phyloP scores from a whole-genome alignment of 2,888 invertebrate species.

The Papilio demoleus region DNA sequence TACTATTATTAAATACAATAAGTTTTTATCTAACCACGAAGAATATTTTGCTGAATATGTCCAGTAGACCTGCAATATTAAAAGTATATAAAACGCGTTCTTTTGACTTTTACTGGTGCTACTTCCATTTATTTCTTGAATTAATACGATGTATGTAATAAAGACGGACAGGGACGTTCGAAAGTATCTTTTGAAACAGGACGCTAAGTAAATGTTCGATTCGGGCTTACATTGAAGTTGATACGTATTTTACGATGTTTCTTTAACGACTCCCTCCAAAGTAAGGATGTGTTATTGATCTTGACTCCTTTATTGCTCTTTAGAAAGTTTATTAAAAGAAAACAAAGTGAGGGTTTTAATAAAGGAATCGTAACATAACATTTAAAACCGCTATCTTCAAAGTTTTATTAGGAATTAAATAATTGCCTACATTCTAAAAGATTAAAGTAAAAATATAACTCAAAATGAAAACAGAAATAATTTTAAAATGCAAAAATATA shows the following conservation, averaged over 20 bases:
- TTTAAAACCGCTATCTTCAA: too few species aligned
- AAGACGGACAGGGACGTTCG: slow-evolving; percentile 6
- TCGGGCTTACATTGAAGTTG: slow-evolving; percentile 8
- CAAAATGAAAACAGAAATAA: too few species aligned
- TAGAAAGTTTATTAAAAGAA: background rate
- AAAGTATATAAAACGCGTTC: background rate
- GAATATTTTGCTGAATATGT: too few species aligned
- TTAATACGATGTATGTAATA: background rate
- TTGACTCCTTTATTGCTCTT: background rate
- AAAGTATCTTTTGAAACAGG: slow-evolving; percentile 12
- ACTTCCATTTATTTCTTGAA: background rate
- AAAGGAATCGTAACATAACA: too few species aligned
- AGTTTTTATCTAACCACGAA: too few species aligned
- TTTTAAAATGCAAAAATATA: too few species aligned
- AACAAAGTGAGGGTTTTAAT: too few species aligned
- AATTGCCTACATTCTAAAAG: too few species aligned
- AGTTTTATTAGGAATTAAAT: too few species aligned
- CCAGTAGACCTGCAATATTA: too few species aligned
- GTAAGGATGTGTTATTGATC: slow-evolving; percentile 21
- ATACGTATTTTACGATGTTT: slow-evolving; percentile 32
- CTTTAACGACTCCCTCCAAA: slow-evolving; percentile 29
- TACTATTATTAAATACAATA: too few species aligned
- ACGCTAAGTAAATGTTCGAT: slow-evolving; percentile 20
- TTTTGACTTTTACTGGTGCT: background rate
- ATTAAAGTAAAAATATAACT: too few species aligned